Evolutionary conservation across 2,888 invertebrate species (phyloP), one percentile per base, ranked within the genome.

Genomic region (Ophion ventricosus): DNA sequence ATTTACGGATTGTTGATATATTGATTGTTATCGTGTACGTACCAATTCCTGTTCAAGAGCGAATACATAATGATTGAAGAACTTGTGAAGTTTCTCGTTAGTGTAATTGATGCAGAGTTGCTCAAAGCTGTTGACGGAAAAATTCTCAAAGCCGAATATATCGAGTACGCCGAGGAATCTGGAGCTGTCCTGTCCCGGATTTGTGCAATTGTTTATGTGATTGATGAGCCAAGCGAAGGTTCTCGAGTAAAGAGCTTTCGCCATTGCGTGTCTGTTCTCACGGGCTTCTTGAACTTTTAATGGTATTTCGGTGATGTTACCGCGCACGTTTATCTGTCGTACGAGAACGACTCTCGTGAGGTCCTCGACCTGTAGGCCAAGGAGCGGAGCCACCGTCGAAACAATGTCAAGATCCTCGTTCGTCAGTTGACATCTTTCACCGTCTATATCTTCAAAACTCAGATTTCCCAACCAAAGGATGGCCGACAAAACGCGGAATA

Each of bases 51-150:
- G 98, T 93, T 99, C 98, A 87, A 98, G 93, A 0, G 98, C 98
- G 91, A 99, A 98, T 35, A 99, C 98, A 91, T 98, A 98, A 92
- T 98, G 98, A 94, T 98, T 98, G 94, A 99, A 99, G 94, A 98
- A 98, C 94, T 98, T 98, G 92, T 98, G 98, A 54, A 98, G 95
- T 93, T 98, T 98, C 93, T 98, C 98, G 92, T 98, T 98, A 0
- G 98, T 98, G 93, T 98, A 98, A 94, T 98, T 98, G 87, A 98
- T 98, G 92, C 98, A 98, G 14, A 98, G 95, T 91, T 98, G 98
- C 92, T 98, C 98, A 89, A 98, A 97, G 1, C 98, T 98, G 93
- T 98, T 98, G n/a, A 95, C 95, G 2, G 96, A 94, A 93, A 98
- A 98, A 94, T 98, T 98, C 94, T 98, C 98, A 93, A 98, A 98